These are phyloP conservation scores for Oxygymnocypris stewartii DNA, from an alignment of 2,113 vertebrate species.

Conservation along the genomic window DNA sequence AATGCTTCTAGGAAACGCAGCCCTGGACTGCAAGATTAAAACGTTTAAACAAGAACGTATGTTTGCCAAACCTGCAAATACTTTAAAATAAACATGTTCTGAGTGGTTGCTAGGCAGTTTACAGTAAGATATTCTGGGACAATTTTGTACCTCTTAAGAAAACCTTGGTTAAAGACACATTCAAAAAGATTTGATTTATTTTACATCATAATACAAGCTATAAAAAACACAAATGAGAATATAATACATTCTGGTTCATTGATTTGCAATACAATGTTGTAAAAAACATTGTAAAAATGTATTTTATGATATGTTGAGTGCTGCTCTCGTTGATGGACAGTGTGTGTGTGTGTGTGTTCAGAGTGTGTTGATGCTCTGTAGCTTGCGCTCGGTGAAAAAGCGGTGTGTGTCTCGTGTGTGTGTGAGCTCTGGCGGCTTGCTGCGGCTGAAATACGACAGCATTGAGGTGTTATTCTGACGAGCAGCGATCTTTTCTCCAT, in stretches of 20 bases:
- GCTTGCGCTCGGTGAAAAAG: slow-evolving; percentile 83
- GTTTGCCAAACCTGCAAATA: background rate
- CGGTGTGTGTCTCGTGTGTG: slow-evolving; percentile 71
- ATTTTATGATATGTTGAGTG: background rate
- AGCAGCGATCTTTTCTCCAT: slow-evolving; percentile 69
- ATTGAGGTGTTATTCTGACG: slow-evolving; percentile 74
- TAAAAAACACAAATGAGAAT: background rate
- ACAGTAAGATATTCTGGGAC: background rate
- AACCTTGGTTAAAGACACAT: background rate
- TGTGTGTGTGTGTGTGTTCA: slow-evolving; percentile 42
- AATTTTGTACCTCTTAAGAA: background rate
- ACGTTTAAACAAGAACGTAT: background rate
- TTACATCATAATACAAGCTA: background rate
- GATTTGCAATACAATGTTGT: background rate
- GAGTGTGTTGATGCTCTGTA: slow-evolving; percentile 73
- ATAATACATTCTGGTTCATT: background rate
- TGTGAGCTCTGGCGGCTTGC: slow-evolving; percentile 53
- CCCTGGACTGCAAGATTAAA: background rate
- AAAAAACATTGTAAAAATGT: too few species aligned
- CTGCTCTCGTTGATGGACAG: background rate
- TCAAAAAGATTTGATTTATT: background rate
- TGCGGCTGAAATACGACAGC: slow-evolving; percentile 74
- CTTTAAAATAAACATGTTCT: background rate
- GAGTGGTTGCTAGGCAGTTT: background rate
- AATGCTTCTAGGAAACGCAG: too few species aligned